Evolutionary conservation across 1,140 invertebrate species (phyloP), one percentile per base, ranked within the genome.

Genomic region (Drosophila sp.): DNA sequence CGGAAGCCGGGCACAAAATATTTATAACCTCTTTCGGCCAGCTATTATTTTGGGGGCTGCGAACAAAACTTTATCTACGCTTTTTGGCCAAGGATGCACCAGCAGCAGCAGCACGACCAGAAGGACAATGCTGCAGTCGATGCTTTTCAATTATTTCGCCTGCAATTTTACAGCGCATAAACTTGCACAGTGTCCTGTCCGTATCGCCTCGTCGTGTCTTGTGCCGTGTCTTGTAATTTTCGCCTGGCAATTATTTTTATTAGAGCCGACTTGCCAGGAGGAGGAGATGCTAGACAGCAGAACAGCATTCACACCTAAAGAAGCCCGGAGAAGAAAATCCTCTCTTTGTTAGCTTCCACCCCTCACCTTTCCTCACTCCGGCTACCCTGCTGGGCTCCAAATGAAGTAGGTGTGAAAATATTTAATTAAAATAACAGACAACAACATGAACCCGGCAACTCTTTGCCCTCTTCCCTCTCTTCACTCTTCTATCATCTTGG

Each of bases 361-460:
- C 44, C 44, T 50, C 23, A 25, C 44, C 44, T 25, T 47, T 10
- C 35, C 10, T 10, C 7, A 38, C 10, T 10, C 35, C 44, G 23
- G 23, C n/a, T 23, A 7, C 44, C 44, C 44, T 50, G 44, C 44
- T 50, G 44, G 23, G 44, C 61, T 65, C 58, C 58, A 70, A 78
- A 81, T 79, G 74, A 79, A 77, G 72, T 86, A 91, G 84, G 90
- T 91, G 89, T 86, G 79, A 90, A 90, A 78, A 82, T 91, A 90
- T 91, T 89, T 91, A 91, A 91, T 91, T 91, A 91, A 91, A 89
- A 89, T 89, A 89, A 77, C 84, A 84, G 77, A 62, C 74, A 75
- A 72, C 70, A 75, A 77, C 70, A 82, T 72, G 44, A 75, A 50
- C 61, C 27, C 60, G 47, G 30, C 35, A 29, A 17, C 25, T 55